Base-by-base conservation (phyloP, 1,140 invertebrate species). In the Latrodectus geometricus region DNA sequence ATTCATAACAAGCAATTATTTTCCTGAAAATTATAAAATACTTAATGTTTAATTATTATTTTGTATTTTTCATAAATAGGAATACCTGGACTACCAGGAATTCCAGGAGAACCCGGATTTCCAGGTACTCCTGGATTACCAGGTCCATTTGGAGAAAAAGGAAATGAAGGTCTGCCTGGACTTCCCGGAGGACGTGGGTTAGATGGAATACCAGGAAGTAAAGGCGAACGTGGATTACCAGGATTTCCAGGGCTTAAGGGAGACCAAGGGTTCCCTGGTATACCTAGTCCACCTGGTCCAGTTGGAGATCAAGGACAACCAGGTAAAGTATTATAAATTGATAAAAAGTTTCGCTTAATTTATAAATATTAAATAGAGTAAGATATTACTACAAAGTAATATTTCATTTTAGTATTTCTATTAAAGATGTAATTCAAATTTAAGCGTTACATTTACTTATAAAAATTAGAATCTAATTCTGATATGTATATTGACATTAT, bases 171-270 rank as follows among this genome's bases (percentile, higher is more conserved):
- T 94, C 20, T 90, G 92, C 17, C 90, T 92, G 95, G 94, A 11
- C 91, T 93, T 2, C 92, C 93, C 88, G 94, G 94, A 65, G 93
- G 93, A 88, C 91, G 93, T n/a, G 95, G 91, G 70, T 87, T 89
- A 54, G 93, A 93, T 49, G 95, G 95, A 72, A 93, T 94, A 90
- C 93, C 93, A 35, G 95, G 94, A 49, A 91, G 92, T 66, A 89
- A 93, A 70, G 95, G 95, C 54, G 82, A 86, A 52, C 56, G 65
- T 15, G 88, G 88, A 11, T 91, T 92, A 4, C 89, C 92, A 9
- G 95, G 95, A 14, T 91, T 92, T 8, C 94, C 95, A 90, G 88
- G 88, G 56, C n/a, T 77, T 9, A 89, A 89, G 88, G 87, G 87
- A 15, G 52, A 86, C 15, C 49, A 61, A 79, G 88, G 88, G 48